A percentile compares a stretch with the other conserved stretches of the same genome.
Conservation (phyloP, 2,113 vertebrate genomes). For the Aix galericulata region DNA sequence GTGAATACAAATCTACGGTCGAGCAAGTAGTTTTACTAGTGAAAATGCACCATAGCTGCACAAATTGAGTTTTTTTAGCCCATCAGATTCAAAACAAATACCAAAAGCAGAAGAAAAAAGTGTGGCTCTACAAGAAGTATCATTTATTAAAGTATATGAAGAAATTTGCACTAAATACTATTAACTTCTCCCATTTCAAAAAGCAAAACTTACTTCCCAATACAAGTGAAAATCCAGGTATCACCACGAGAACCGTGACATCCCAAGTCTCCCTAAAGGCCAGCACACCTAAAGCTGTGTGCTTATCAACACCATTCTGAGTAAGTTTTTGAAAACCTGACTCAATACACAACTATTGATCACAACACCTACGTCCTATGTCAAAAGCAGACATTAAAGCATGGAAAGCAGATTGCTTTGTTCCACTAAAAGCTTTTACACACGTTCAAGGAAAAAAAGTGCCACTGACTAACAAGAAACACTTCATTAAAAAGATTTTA, state of each 20-base stretch:
- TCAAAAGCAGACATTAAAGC: not conserved
- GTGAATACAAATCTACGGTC: not conserved
- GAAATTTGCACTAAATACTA: not conserved
- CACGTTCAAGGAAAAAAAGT: not conserved
- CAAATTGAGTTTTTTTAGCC: not conserved
- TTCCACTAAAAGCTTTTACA: not conserved
- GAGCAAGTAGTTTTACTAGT: not conserved
- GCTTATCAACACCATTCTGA: fast-evolving
- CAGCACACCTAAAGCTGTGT: not conserved
- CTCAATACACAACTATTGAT: not conserved
- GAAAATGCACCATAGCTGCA: not conserved
- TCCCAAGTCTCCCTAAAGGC: not conserved
- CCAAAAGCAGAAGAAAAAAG: not conserved
- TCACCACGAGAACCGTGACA: not conserved
- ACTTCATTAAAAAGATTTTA: not conserved
- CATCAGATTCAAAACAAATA: not conserved
- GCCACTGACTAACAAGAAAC: not conserved
- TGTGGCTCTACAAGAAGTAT: not conserved
- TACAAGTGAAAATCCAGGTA: not conserved
- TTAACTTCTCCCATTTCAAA: not conserved
- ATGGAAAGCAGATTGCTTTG: not conserved
- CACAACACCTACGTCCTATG: not conserved
- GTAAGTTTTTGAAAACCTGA: not conserved
- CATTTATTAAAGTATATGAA: not conserved
- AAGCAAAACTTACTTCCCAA: not conserved